Evolutionary conservation across 1,140 invertebrate genomes (phyloP).

Genomic region (Drosophila auraria): DNA sequence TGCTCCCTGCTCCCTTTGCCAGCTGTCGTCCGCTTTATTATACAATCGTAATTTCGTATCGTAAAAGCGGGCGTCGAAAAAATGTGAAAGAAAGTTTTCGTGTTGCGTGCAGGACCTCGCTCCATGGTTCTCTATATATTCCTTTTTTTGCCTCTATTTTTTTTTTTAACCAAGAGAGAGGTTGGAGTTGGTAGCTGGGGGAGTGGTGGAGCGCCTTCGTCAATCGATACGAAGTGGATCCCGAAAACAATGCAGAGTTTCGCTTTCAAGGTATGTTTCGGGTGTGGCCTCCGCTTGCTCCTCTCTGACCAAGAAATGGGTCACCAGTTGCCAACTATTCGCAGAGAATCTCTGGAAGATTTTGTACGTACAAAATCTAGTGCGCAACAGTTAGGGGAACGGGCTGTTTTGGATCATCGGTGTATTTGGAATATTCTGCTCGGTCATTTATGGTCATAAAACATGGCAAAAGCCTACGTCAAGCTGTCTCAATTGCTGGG

Average conservation of each 20-base stretch:
- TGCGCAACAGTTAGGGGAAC: slow-evolving; percentile 19
- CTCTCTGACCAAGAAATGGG: slow-evolving; percentile 46
- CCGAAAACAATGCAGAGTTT: slow-evolving; percentile 38
- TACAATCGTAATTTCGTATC: slow-evolving; percentile 83
- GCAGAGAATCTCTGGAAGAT: no score
- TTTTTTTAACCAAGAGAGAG: not conserved
- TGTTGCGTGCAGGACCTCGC: slow-evolving; percentile 75
- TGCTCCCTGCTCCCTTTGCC: not conserved
- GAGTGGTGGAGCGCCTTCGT: slow-evolving; percentile 5
- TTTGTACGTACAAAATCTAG: not conserved
- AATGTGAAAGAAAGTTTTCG: slow-evolving; percentile 80
- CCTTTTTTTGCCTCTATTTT: not conserved
- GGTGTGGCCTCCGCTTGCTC: slow-evolving; percentile 30
- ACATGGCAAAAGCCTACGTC: not conserved
- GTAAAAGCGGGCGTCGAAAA: slow-evolving; percentile 78
- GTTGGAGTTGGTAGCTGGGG: slow-evolving; percentile 4
- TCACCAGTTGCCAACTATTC: slow-evolving; percentile 66
- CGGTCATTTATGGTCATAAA: not conserved
- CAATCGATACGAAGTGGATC: slow-evolving; percentile 52
- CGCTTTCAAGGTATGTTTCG: slow-evolving; percentile 49
- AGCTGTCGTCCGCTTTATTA: slow-evolving; percentile 67
- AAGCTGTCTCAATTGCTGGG: not conserved
- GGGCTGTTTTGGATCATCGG: not conserved
- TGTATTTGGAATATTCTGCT: not conserved
- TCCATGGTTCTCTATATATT: slow-evolving; percentile 13